Percentiles rank a stretch among this genome's conserved stretches.
Conservation (phyloP, 2,888 invertebrate genomes). For the Latrodectus hesperus region DNA sequence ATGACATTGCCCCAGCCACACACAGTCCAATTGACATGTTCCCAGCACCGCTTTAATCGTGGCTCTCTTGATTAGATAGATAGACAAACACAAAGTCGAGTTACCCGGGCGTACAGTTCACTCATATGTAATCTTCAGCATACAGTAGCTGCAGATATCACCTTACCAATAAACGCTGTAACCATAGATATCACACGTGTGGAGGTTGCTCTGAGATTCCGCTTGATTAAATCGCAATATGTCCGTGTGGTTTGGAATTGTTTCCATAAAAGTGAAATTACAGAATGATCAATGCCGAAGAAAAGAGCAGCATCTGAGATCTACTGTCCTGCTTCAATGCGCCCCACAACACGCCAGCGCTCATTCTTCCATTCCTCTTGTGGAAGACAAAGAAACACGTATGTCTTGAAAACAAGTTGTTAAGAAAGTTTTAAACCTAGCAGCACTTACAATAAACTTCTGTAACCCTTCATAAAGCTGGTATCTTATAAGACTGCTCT, state of each 20-base stretch:
- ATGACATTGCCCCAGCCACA: neutral
- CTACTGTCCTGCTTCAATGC: too few relatives aligned
- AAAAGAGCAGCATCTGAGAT: neutral
- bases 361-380: neutral
- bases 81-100: neutral
- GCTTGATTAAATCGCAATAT: neutral
- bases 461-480: neutral
- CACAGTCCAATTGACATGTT: constrained; percentile 2
- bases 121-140: neutral
- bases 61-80: neutral
- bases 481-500: neutral
- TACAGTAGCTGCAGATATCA: neutral
- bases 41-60: neutral
- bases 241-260: neutral
- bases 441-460: too few relatives aligned
- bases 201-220: neutral
- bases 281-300: neutral
- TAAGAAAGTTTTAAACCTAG: neutral
- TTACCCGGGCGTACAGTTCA: neutral
- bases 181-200: neutral
- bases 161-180: neutral
- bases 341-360: neutral
- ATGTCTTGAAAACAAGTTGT: neutral
- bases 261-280: neutral
- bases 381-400: neutral